phyloP scores from a whole-genome alignment of 2,113 vertebrate genomes.

The Cygnus atratus region DNA sequence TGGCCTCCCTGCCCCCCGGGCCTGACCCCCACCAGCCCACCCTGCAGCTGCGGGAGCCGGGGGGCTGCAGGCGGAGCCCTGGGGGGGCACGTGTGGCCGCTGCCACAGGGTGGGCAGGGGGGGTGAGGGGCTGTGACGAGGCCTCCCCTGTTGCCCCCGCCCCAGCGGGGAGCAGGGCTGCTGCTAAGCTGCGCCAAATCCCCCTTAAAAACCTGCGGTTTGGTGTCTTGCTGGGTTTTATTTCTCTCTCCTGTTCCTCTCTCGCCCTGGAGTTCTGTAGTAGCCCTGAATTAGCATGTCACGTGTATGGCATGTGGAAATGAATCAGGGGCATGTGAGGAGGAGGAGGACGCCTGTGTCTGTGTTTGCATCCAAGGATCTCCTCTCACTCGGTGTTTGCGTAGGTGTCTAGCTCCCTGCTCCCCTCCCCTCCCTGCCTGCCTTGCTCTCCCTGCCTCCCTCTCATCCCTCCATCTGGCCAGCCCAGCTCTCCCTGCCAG shows the following conservation, averaged over 20 bases:
- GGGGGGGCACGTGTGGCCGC: not conserved
- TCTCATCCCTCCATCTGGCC: constrained; percentile 69
- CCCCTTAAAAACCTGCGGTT: constrained; percentile 10
- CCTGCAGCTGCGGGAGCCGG: fast-evolving
- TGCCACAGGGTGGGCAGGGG: not conserved
- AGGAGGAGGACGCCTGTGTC: constrained; percentile 68
- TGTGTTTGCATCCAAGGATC: constrained; percentile 77
- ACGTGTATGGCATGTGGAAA: constrained; percentile 76
- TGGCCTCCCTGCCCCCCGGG: not conserved
- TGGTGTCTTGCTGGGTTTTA: constrained; percentile 26
- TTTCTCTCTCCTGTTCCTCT: constrained; percentile 29
- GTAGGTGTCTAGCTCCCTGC: constrained; percentile 49
- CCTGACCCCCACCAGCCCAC: not conserved
- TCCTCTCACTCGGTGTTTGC: constrained; percentile 56
- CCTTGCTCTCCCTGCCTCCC: constrained; percentile 52
- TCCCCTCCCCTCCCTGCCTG: constrained; percentile 56
- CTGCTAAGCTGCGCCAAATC: not conserved
- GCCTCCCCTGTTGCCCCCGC: not conserved
- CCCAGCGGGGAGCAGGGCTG: not conserved
- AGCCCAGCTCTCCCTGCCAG: constrained; percentile 54
- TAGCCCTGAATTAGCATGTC: constrained; percentile 76
- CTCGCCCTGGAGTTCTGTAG: constrained; percentile 71
- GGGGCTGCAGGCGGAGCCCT: not conserved
- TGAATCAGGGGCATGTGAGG: constrained; percentile 77
- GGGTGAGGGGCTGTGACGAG: not conserved